Conservation (phyloP, 2,888 invertebrate genomes). For the Eulithis testata region DNA sequence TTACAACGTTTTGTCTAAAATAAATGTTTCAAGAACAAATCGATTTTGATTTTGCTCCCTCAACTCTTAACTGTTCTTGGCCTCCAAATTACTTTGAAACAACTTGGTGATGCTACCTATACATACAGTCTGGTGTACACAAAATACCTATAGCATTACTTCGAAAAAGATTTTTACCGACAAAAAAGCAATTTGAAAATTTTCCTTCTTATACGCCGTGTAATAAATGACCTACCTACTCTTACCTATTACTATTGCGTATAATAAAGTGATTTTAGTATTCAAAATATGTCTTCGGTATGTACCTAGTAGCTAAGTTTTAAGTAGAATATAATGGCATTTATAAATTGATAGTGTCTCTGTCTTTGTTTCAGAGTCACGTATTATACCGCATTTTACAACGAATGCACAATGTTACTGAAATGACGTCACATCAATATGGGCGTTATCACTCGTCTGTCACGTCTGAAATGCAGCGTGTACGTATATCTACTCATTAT, state of each 20-base stretch:
- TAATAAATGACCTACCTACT: not conserved
- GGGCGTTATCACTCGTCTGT: slow-evolving; percentile 71
- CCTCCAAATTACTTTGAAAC: slow-evolving; percentile 36
- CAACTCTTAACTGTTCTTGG: slow-evolving; percentile 30
- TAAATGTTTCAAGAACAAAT: slow-evolving; percentile 57
- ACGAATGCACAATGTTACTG: slow-evolving; percentile 77
- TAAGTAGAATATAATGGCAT: not conserved
- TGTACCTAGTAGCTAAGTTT: too few species aligned
- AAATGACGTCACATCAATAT: slow-evolving; percentile 78
- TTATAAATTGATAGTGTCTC: not conserved
- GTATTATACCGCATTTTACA: slow-evolving; percentile 42
- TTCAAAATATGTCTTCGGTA: too few species aligned
- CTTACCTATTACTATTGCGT: too few species aligned
- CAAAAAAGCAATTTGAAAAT: not conserved
- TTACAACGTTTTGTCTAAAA: slow-evolving; percentile 58
- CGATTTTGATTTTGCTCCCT: slow-evolving; percentile 52
- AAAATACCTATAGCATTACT: not conserved
- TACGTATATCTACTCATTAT: slow-evolving; percentile 82
- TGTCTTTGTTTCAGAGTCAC: slow-evolving; percentile 47
- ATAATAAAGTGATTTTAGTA: too few species aligned
- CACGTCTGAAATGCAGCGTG: slow-evolving; percentile 77
- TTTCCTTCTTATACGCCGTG: not conserved
- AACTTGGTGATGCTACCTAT: slow-evolving; percentile 26
- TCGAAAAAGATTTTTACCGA: not conserved
- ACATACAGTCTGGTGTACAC: slow-evolving; percentile 12